phyloP scores from a whole-genome alignment of 2,888 invertebrate species.

The Athetis lepigone region DNA sequence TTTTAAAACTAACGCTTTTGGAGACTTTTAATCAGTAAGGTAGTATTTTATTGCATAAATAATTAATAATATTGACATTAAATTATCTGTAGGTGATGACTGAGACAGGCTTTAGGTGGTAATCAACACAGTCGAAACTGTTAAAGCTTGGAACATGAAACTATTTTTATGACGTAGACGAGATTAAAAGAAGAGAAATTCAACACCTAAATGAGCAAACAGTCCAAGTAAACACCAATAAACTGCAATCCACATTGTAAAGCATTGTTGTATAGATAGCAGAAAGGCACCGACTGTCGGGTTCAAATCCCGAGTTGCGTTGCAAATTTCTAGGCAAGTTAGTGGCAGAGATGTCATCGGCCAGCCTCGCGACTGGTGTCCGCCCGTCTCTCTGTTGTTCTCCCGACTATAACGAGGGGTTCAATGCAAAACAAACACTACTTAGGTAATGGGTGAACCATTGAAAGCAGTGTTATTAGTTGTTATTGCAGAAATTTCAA shows the following conservation, averaged over 20 bases:
- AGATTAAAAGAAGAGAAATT: too few species aligned
- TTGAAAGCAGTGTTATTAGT: neutral
- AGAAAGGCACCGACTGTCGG: neutral
- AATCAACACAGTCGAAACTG: too few species aligned
- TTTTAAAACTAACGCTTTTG: slow-evolving; percentile 1
- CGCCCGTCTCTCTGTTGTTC: slow-evolving; percentile 5
- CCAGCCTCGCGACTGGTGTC: slow-evolving; percentile 3
- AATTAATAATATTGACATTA: neutral
- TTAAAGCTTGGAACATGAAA: too few species aligned
- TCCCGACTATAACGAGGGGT: neutral
- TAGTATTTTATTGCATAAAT: too few species aligned
- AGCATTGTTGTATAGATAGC: neutral
- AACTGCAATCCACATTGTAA: slow-evolving; percentile 16
- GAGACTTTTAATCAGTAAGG: neutral
- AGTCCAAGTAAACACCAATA: neutral
- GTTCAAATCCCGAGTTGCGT: slow-evolving; percentile 3
- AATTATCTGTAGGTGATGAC: too few species aligned
- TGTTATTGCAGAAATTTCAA: neutral
- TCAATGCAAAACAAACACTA: slow-evolving; percentile 10
- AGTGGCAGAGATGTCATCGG: slow-evolving; percentile 24
- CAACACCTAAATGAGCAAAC: too few species aligned
- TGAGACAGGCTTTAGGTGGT: too few species aligned
- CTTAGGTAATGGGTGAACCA: neutral
- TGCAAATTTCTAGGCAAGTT: slow-evolving; percentile 25
- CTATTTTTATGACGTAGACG: too few species aligned